phyloP scores from a whole-genome alignment of 2,797 vertebrate genomes.

The Amazonetta brasiliensis region DNA sequence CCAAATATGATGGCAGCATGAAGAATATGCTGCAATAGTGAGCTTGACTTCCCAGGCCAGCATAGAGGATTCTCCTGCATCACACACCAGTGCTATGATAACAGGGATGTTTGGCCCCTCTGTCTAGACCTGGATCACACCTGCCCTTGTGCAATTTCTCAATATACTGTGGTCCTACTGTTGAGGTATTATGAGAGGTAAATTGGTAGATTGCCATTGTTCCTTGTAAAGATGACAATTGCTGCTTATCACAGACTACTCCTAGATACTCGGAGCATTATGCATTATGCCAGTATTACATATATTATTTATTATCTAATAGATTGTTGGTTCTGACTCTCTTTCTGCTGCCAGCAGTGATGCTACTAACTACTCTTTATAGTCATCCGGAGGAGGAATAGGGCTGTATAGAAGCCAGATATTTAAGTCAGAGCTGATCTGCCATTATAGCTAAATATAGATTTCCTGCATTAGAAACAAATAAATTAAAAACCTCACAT shows the following conservation, averaged over 20 bases:
- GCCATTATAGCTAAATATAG: constrained; percentile 33
- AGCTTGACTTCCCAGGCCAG: not conserved
- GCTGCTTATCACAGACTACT: not conserved
- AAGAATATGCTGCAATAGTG: not conserved
- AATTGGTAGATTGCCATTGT: not conserved
- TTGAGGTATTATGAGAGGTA: not conserved
- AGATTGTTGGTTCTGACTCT: constrained; percentile 27
- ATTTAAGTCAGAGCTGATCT: constrained; percentile 36
- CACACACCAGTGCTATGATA: accelerated
- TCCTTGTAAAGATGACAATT: not conserved
- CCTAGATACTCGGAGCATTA: not conserved
- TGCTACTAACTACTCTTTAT: constrained; percentile 1
- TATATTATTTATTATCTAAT: constrained; percentile 55
- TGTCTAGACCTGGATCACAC: accelerated
- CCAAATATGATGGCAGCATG: not conserved
- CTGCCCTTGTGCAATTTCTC: not conserved
- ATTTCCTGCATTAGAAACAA: constrained; percentile 3
- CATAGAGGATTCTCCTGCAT: not conserved
- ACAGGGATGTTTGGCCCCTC: not conserved
- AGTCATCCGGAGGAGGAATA: not conserved
- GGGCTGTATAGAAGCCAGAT: not conserved
- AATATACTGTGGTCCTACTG: accelerated
- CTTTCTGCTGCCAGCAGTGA: constrained; percentile 11
- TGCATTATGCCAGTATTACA: constrained; percentile 13
- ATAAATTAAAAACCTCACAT: not conserved